Percentiles rank a stretch among this genome's conserved stretches.
Evolutionary conservation across 2,113 vertebrate species (phyloP).

Genomic region (Bubalus kerabau): DNA sequence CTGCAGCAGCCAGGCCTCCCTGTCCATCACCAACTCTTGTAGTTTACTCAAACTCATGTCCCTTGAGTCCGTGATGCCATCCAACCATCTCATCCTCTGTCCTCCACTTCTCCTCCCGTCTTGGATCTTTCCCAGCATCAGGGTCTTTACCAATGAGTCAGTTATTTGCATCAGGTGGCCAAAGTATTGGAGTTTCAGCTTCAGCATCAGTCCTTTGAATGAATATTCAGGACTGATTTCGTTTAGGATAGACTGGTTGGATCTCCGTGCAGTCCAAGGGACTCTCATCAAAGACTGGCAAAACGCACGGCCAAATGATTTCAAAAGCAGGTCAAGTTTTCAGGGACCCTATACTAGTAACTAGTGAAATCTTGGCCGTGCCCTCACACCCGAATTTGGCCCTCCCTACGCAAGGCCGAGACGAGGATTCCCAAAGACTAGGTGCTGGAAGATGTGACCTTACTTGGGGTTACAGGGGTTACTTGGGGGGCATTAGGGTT

Average conservation of each 20-base stretch:
- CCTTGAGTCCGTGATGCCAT: not conserved
- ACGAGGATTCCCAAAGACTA: not conserved
- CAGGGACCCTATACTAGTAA: not conserved
- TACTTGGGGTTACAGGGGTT: not conserved
- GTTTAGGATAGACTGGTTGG: not conserved
- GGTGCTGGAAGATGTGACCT: not conserved
- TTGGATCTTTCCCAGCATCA: not conserved
- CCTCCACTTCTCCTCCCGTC: not conserved
- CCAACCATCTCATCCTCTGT: not conserved
- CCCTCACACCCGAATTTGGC: not conserved
- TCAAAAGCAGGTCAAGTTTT: not conserved
- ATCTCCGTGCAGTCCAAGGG: not conserved
- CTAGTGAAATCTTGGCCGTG: not conserved
- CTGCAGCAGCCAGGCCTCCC: not conserved
- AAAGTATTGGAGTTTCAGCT: not conserved
- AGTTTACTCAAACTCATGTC: not conserved
- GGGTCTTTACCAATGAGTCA: not conserved
- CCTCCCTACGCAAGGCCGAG: accelerated
- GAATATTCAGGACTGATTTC: not conserved
- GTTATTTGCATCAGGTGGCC: not conserved
- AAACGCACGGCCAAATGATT: not conserved
- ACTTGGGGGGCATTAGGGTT: not conserved
- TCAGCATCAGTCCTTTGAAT: not conserved
- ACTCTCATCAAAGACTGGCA: not conserved
- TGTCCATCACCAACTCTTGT: not conserved